phyloP scores from a whole-genome alignment of 2,888 invertebrate species.

The Drosophila mercatorum region DNA sequence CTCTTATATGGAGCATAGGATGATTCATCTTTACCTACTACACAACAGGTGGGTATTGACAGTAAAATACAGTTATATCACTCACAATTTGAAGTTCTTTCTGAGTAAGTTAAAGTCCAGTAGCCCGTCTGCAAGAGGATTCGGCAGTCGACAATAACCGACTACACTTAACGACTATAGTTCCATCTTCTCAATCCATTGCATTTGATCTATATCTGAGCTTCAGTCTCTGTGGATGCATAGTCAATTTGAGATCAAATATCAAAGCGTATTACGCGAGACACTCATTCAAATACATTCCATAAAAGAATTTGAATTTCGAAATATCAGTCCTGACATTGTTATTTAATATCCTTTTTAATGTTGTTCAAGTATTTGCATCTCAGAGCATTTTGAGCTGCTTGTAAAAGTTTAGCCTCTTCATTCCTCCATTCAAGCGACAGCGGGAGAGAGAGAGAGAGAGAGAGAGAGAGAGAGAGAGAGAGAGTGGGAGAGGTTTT shows the following conservation, averaged over 20 bases:
- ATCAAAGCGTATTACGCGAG: neutral
- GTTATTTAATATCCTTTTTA: conserved; percentile 1
- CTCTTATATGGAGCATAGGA: too few species aligned
- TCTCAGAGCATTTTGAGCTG: neutral
- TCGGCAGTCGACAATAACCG: too few species aligned
- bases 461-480: neutral
- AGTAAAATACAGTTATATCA: neutral
- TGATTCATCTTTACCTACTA: too few species aligned
- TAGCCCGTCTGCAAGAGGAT: too few species aligned
- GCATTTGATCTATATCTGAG: neutral
- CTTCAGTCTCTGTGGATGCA: too few species aligned
- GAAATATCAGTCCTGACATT: neutral
- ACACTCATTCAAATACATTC: neutral
- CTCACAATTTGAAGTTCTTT: neutral
- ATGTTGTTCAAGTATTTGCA: conserved; percentile 2
- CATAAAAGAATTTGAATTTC: neutral
- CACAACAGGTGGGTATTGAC: too few species aligned
- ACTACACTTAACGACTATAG: too few species aligned
- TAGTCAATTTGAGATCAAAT: neutral
- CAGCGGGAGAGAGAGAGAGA: neutral
- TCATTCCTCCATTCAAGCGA: neutral
- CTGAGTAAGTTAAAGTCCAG: too few species aligned
- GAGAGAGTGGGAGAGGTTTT: neutral
- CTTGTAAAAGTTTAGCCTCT: conserved; percentile 8
- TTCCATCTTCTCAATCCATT: too few species aligned